Evolutionary conservation across 2,797 vertebrate genomes (phyloP), one percentile per base, ranked within the genome.

Genomic region (Spondyliosoma cantharus): DNA sequence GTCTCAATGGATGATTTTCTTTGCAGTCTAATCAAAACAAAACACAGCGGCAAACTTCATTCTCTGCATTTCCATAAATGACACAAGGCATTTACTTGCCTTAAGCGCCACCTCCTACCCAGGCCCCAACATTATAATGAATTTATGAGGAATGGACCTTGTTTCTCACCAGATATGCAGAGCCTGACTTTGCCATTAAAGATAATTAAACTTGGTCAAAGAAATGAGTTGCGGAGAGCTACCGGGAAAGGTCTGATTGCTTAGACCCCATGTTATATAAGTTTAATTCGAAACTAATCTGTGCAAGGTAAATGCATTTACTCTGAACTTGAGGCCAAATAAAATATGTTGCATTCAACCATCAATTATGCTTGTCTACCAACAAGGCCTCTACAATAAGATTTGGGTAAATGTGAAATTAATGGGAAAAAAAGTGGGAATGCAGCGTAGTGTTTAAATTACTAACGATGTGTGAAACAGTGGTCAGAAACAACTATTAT

Each of bases 251-350:
- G 73, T 86, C 82, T 90, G 89, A 92, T 91, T 91, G 89, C 88
- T 85, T 79, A 71, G 85, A 84, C 78, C 77, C 42, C 43, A 71
- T 88, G 57, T 83, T 86, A 83, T 88, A 89, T 89, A 90, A 85
- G 75, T 92, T 90, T 90, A 85, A 92, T 92, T 90, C 37, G 71
- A 91, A 93, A 90, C 83, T 91, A 91, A 93, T 92, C 88, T 89
- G 72, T 70, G 82, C 82, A 80, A 93, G 85, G 87, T 90, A 93
- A 92, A 92, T 90, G 88, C 77, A 73, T 93, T 92, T 81, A 48
- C 89, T 90, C 74, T 84, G 68, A 84, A 86, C 81, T 84, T 81
- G 70, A 74, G 78, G 85, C 80, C 81, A 79, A 90, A 90, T 85
- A 86, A 84, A 81, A 80, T 71, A 81, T 59, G 37, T 65, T 67